phyloP scores from a whole-genome alignment of 2,113 vertebrate species.

The Triplophysa tibetana region DNA sequence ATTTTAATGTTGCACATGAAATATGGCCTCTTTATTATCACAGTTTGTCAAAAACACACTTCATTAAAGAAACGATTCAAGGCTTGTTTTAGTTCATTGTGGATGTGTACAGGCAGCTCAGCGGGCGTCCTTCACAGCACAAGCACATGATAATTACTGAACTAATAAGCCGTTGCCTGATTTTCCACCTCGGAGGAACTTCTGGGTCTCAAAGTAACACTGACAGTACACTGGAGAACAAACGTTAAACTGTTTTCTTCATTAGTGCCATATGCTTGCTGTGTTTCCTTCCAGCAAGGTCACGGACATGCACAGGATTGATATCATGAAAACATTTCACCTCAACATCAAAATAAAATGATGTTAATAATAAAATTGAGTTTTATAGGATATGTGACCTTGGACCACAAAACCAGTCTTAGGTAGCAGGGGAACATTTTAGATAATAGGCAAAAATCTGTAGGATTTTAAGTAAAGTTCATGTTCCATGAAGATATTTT shows the following conservation, averaged over 20 bases:
- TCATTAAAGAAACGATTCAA: constrained; percentile 5
- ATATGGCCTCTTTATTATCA: neutral
- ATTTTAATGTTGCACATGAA: neutral
- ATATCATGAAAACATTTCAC: neutral
- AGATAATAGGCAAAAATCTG: too few species aligned
- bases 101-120: neutral
- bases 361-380: too few species aligned
- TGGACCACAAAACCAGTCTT: too few species aligned
- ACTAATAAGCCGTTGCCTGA: constrained; percentile 27
- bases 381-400: too few species aligned
- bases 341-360: neutral
- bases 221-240: constrained; percentile 14
- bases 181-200: constrained; percentile 4
- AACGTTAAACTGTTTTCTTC: neutral
- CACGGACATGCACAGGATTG: neutral
- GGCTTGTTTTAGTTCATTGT: neutral
- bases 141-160: constrained; percentile 28
- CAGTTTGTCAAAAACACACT: neutral
- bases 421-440: too few species aligned
- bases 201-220: constrained; percentile 8
- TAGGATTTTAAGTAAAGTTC: too few species aligned
- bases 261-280: neutral
- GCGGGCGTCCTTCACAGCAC: constrained; percentile 30
- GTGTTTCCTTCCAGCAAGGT: neutral
- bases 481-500: too few species aligned